phyloP scores from a whole-genome alignment of 2,797 vertebrate genomes.

The Urocyon cinereoargenteus region DNA sequence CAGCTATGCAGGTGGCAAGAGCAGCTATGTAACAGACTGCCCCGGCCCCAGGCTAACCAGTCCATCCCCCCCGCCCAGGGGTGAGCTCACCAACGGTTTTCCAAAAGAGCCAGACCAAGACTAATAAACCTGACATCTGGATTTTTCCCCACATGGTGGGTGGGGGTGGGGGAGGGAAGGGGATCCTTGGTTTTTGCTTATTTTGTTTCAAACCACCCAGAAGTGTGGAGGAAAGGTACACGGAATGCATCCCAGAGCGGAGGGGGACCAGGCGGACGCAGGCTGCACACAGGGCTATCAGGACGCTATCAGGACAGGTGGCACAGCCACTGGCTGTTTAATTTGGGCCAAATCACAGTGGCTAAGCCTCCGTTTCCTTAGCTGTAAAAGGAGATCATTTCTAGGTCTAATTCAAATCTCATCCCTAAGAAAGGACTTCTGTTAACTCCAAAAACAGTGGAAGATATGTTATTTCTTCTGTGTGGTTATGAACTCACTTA shows the following conservation, averaged over 20 bases:
- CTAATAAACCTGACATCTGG: not conserved
- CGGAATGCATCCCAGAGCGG: not conserved
- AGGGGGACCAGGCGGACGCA: not conserved
- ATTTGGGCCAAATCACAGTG: not conserved
- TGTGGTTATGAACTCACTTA: conserved; percentile 32
- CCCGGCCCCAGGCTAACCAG: not conserved
- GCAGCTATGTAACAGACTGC: not conserved
- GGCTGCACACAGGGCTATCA: no score
- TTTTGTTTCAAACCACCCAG: conserved; percentile 21
- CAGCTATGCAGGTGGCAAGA: not conserved
- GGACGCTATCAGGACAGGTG: not conserved
- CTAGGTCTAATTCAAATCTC: not conserved
- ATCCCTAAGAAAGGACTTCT: not conserved
- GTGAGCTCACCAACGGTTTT: not conserved
- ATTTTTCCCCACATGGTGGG: not conserved
- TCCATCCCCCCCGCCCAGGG: not conserved
- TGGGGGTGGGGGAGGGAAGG: not conserved
- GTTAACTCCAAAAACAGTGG: not conserved
- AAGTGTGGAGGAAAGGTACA: not conserved
- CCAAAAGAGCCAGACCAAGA: not conserved
- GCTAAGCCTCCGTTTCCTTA: conserved; percentile 34
- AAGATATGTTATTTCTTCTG: not conserved
- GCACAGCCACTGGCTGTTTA: not conserved
- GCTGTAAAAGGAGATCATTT: conserved; percentile 2
- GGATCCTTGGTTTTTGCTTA: not conserved